A percentile compares a stretch with the other conserved stretches of the same genome.
phyloP scores from a whole-genome alignment of 2,113 vertebrate genomes.

The Geococcyx californianus region DNA sequence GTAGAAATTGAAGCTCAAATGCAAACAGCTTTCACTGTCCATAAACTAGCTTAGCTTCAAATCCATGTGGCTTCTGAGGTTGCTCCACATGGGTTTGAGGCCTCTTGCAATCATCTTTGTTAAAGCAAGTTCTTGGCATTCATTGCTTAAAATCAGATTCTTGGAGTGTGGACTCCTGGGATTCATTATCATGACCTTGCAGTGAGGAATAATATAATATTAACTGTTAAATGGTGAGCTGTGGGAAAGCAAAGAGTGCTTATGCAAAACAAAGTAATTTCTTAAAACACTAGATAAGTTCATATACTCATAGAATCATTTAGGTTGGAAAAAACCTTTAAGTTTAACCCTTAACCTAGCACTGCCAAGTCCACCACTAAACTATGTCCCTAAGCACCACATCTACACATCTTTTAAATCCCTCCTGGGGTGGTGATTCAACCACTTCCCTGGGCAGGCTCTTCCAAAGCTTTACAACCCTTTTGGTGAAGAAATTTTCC shows the following conservation, averaged over 20 bases:
- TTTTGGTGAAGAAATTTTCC: not conserved
- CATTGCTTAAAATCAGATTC: not conserved
- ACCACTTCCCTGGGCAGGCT: not conserved
- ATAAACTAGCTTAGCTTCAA: not conserved
- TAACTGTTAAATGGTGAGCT: not conserved
- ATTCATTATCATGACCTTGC: not conserved
- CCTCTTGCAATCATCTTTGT: not conserved
- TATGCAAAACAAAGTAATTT: not conserved
- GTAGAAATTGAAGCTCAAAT: not conserved
- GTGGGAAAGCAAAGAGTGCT: not conserved
- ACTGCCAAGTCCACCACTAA: not conserved
- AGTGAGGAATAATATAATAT: not conserved
- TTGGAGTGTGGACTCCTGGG: not conserved
- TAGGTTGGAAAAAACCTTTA: not conserved
- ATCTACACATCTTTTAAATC: not conserved
- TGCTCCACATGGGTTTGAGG: not conserved
- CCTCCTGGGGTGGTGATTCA: not conserved
- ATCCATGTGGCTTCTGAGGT: not conserved
- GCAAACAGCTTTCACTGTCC: not conserved
- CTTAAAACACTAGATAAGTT: not conserved
- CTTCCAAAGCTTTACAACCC: not conserved
- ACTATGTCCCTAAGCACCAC: not conserved
- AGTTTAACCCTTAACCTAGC: not conserved
- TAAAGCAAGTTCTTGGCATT: not conserved
- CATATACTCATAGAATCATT: not conserved